Evolutionary conservation across 2,888 invertebrate species (phyloP).

Genomic region (Galerucella pusilla): DNA sequence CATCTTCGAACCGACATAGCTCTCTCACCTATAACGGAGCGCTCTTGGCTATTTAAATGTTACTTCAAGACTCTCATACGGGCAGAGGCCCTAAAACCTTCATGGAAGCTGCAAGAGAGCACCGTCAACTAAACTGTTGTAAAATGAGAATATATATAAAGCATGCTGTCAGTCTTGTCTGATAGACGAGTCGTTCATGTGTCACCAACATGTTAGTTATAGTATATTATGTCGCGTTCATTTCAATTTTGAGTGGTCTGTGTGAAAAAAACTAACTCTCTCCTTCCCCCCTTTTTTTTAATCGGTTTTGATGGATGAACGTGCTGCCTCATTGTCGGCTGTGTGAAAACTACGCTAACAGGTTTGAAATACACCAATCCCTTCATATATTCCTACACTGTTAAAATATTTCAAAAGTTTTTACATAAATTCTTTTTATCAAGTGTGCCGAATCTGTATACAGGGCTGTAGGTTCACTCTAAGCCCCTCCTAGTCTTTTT

Average conservation of each 20-base stretch:
- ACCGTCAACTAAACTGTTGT: constrained; percentile 64
- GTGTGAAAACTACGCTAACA: constrained; percentile 9
- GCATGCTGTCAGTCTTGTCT: constrained; percentile 61
- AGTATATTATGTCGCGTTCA: constrained; percentile 43
- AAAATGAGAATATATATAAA: constrained; percentile 65
- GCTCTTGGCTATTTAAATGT: constrained; percentile 59
- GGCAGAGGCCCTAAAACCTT: constrained; percentile 59
- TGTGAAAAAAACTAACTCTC: constrained; percentile 5
- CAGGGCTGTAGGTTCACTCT: too few species aligned
- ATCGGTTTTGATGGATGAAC: constrained; percentile 19
- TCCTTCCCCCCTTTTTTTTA: constrained; percentile 16
- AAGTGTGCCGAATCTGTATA: too few species aligned
- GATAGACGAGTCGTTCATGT: constrained; percentile 59
- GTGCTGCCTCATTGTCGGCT: not conserved
- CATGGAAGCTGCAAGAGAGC: constrained; percentile 52
- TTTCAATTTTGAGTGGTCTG: constrained; percentile 23
- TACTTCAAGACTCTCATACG: constrained; percentile 52
- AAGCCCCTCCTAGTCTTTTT: too few species aligned
- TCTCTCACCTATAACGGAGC: constrained; percentile 60
- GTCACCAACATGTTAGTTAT: constrained; percentile 53
- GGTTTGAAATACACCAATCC: constrained; percentile 10
- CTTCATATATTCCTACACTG: not conserved
- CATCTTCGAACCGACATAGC: constrained; percentile 46
- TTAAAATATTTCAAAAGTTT: not conserved
- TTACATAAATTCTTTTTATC: not conserved